phyloP scores from a whole-genome alignment of 2,113 vertebrate species.

The Pseudois nayaur region DNA sequence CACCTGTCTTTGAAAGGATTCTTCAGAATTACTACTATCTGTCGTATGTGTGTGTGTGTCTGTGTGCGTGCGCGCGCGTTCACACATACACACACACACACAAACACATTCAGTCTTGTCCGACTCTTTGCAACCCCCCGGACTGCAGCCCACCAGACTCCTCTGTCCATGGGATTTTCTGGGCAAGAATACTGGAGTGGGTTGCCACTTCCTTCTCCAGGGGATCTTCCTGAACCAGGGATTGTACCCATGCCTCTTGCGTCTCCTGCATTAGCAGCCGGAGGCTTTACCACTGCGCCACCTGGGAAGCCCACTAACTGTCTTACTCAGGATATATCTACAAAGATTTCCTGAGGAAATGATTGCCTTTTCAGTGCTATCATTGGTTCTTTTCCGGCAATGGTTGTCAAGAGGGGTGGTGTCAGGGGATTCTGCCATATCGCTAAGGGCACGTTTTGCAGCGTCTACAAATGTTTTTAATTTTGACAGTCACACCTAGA shows the following conservation, averaged over 20 bases:
- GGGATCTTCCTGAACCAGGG: not conserved
- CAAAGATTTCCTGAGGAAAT: not conserved
- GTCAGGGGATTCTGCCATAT: not conserved
- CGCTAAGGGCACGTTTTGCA: not conserved
- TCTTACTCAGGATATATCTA: not conserved
- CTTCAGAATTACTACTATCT: not conserved
- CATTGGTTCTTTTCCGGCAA: not conserved
- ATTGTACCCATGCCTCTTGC: not conserved
- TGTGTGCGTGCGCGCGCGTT: fast-evolving
- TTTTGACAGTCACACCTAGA: not conserved
- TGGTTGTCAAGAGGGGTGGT: not conserved
- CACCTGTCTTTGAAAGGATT: not conserved
- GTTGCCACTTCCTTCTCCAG: not conserved
- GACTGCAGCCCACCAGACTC: not conserved
- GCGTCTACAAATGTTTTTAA: too few species aligned
- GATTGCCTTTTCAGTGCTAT: not conserved
- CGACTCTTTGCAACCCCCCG: not conserved
- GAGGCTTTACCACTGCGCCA: not conserved
- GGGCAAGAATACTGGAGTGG: not conserved
- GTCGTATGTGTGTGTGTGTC: not conserved
- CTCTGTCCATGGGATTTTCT: not conserved
- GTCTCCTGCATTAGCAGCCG: not conserved
- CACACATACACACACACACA: not conserved
- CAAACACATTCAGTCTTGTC: not conserved
- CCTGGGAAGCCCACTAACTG: not conserved